phyloP scores from a whole-genome alignment of 1,140 invertebrate genomes.

The Melanaphis sacchari region DNA sequence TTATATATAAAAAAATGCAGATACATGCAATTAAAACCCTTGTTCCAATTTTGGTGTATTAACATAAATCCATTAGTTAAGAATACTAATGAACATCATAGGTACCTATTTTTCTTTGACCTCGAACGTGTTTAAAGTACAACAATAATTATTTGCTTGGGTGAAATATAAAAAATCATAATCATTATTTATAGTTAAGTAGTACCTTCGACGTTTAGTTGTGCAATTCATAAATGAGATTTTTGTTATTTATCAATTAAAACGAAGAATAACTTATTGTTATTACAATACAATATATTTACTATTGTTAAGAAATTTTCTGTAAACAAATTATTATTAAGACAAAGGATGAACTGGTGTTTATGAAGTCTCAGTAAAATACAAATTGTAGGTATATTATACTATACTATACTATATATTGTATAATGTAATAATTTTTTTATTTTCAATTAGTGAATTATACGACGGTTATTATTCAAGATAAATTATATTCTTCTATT shows the following conservation, averaged over 20 bases:
- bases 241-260: neutral
- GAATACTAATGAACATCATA: neutral
- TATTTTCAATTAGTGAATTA: neutral
- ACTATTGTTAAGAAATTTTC: neutral
- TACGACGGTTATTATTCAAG: neutral
- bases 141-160: neutral
- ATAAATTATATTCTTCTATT: neutral
- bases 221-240: neutral
- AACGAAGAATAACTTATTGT: neutral
- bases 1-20: neutral
- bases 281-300: neutral
- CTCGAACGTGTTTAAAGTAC: neutral
- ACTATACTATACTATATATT: too few relatives aligned
- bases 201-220: neutral
- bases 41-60: neutral
- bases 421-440: neutral
- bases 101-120: neutral
- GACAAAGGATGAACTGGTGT: neutral
- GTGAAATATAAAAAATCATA: neutral
- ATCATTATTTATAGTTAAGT: neutral
- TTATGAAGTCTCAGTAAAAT: neutral
- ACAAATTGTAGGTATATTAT: neutral
- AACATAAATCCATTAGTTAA: neutral
- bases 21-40: slow-evolving; percentile 18
- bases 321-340: neutral